Evolutionary conservation across 30 jellyfish, hydroid and myxozoan species (phyloP).

Genomic region (Hydra vulgaris): DNA sequence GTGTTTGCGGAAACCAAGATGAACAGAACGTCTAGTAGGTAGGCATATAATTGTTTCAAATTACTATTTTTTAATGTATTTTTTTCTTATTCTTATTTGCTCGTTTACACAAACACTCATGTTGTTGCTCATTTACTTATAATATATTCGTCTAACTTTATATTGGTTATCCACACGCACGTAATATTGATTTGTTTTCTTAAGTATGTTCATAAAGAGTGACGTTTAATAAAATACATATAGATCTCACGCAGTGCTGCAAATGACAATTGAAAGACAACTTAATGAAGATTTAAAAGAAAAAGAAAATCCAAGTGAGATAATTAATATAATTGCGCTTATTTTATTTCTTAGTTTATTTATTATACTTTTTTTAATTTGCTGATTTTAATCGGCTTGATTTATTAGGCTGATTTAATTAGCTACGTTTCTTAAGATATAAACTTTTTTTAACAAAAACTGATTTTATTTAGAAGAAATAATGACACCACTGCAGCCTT

Average conservation of each 20-base stretch:
- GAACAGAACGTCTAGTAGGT: slow-evolving; percentile 99
- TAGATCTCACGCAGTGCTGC: slow-evolving; percentile 95
- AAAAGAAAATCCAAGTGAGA: slow-evolving; percentile 37
- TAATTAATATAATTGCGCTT: slow-evolving; percentile 7
- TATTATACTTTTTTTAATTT: too few species aligned
- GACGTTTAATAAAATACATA: neutral
- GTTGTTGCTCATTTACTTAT: too few species aligned
- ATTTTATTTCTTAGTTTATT: too few species aligned
- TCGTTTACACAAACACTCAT: too few species aligned
- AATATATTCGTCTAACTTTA: too few species aligned
- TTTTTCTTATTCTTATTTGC: too few species aligned
- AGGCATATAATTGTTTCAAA: neutral
- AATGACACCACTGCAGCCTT: neutral
- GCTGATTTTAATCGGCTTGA: too few species aligned
- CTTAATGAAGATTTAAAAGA: slow-evolving; percentile 35
- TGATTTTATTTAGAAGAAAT: slow-evolving; percentile 24
- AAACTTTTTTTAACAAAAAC: slow-evolving; percentile 41
- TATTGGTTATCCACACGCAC: too few species aligned
- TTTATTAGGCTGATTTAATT: too few species aligned
- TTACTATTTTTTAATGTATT: too few species aligned
- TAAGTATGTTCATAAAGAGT: neutral
- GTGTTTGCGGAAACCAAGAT: slow-evolving; percentile 97
- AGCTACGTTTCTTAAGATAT: too few species aligned
- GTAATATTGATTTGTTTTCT: too few species aligned
- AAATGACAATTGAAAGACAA: slow-evolving; percentile 68